Conservation (phyloP, 92 coral and sea anemone species). For the Porites lobata region DNA sequence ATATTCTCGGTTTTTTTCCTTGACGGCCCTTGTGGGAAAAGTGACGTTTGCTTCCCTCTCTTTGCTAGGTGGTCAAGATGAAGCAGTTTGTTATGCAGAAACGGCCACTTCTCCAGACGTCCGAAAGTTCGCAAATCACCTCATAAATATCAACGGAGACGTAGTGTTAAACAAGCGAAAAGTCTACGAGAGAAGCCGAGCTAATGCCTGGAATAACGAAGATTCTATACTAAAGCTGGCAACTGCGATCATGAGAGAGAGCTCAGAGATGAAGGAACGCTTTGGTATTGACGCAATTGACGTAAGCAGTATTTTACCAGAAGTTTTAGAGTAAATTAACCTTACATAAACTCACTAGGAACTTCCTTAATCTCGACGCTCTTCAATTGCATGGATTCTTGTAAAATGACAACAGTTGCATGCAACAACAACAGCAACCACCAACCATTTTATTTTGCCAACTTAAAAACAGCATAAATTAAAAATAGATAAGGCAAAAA, state of each 20-base stretch:
- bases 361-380: too few relatives aligned
- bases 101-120: constrained; percentile 69
- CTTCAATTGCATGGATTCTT: too few relatives aligned
- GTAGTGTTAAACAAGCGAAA: constrained; percentile 73
- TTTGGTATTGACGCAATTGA: constrained; percentile 54
- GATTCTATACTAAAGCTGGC: constrained; percentile 59
- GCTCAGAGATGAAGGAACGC: constrained; percentile 37
- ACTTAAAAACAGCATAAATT: too few relatives aligned
- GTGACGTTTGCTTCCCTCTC: not conserved
- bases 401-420: too few relatives aligned
- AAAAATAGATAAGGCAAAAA: too few relatives aligned
- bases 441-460: too few relatives aligned
- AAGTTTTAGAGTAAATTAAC: too few relatives aligned
- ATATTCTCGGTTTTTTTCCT: too few relatives aligned
- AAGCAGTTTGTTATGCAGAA: constrained; percentile 75
- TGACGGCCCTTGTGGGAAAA: too few relatives aligned
- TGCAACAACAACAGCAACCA: too few relatives aligned
- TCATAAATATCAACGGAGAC: constrained; percentile 77
- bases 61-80: constrained; percentile 65
- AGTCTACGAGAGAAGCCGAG: constrained; percentile 72
- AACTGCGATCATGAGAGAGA: constrained; percentile 59
- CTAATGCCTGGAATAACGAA: constrained; percentile 71
- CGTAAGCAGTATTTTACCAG: constrained; percentile 22
- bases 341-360: too few relatives aligned
- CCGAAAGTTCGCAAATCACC: constrained; percentile 67